Evolutionary conservation across 2,888 invertebrate genomes (phyloP).

Genomic region (Tricholauxania praeusta): DNA sequence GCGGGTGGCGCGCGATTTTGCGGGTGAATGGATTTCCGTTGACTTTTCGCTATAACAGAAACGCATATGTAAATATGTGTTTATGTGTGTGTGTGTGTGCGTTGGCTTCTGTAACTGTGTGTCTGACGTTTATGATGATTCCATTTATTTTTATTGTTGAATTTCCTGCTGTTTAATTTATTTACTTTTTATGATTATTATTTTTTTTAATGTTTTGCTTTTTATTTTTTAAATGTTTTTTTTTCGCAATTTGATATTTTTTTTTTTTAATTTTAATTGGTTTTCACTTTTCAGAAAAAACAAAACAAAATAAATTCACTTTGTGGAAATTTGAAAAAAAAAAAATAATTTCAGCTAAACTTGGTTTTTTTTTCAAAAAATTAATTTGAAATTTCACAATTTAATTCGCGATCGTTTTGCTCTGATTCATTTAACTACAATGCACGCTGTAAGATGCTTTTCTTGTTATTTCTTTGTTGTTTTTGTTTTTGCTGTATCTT

Average conservation of each 20-base stretch:
- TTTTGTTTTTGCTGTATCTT: constrained; percentile 28
- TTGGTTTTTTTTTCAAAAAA: constrained; percentile 1
- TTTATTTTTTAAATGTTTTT: background rate
- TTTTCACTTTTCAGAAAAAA: background rate
- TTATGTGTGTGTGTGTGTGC: background rate
- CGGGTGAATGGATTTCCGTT: constrained; percentile 30
- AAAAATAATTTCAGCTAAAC: background rate
- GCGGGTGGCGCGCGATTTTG: background rate
- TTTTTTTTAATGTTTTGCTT: constrained; percentile 17
- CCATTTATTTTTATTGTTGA: constrained; percentile 19
- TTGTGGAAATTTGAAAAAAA: background rate
- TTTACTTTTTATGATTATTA: constrained; percentile 3
- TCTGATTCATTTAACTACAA: constrained; percentile 37
- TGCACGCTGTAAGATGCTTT: background rate
- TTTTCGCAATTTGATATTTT: background rate
- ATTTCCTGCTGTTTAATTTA: constrained; percentile 20
- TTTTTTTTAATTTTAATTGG: background rate
- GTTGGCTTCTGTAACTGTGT: constrained; percentile 5
- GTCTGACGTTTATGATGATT: background rate
- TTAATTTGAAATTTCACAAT: constrained; percentile 28
- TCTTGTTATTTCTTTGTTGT: constrained; percentile 11
- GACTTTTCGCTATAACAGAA: constrained; percentile 10
- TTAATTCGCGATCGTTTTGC: constrained; percentile 36
- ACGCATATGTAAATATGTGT: background rate
- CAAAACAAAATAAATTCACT: background rate